These are phyloP conservation scores for Datnioides undecimradiatus DNA, from an alignment of 2,113 vertebrate species.

Conservation along the genomic window DNA sequence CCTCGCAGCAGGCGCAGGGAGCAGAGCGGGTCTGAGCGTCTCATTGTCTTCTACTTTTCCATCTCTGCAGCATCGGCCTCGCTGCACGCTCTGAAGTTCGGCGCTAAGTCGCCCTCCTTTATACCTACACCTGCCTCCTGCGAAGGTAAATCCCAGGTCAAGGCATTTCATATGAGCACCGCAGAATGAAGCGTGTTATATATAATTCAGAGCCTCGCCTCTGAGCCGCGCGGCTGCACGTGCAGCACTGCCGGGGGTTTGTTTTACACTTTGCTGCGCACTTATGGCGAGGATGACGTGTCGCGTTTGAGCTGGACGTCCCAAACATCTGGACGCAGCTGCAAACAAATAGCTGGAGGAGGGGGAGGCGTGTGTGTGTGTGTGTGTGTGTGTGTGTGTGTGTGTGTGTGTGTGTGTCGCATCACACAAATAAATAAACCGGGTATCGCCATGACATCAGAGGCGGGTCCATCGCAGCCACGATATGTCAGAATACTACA, in stretches of 20 bases:
- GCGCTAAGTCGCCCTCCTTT: constrained; percentile 52
- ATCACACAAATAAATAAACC: too few relatives aligned
- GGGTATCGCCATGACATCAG: too few relatives aligned
- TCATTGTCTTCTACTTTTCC: constrained; percentile 46
- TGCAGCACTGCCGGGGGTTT: constrained; percentile 37
- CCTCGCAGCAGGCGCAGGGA: constrained; percentile 62
- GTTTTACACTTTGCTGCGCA: constrained; percentile 23
- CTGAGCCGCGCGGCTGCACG: not conserved
- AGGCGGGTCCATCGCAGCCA: too few relatives aligned
- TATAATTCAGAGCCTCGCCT: constrained; percentile 43
- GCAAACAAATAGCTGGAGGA: constrained; percentile 27
- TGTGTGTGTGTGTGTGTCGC: too few relatives aligned
- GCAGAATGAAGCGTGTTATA: constrained; percentile 23
- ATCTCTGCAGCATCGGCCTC: constrained; percentile 49
- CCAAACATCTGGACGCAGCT: constrained; percentile 5
- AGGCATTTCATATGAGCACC: constrained; percentile 14
- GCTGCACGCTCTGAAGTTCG: constrained; percentile 34
- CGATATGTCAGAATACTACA: too few relatives aligned
- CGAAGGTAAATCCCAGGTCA: constrained; percentile 63
- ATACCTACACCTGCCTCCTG: constrained; percentile 57
- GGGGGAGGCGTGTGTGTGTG: too few relatives aligned
- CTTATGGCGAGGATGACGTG: constrained; percentile 10
- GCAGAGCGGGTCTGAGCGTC: constrained; percentile 29
- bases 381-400: too few relatives aligned
- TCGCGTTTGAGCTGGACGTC: constrained; percentile 11